phyloP scores from a whole-genome alignment of 1,140 invertebrate species.

The Chionoecetes opilio region DNA sequence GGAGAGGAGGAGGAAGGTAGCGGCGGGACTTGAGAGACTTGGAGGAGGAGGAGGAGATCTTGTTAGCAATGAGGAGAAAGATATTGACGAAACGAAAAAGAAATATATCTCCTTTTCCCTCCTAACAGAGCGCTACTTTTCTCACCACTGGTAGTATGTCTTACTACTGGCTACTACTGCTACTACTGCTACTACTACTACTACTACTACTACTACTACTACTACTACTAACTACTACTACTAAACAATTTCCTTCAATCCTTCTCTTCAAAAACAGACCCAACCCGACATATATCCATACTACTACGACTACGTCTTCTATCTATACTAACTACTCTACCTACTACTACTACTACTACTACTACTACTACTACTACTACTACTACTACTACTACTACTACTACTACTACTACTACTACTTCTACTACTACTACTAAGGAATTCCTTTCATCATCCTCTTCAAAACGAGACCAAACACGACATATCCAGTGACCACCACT shows the following conservation, averaged over 20 bases:
- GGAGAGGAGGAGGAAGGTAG: conserved; percentile 86
- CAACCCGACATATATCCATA: too few relatives aligned
- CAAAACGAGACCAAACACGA: too few relatives aligned
- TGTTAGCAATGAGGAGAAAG: conserved; percentile 97
- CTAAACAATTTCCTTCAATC: too few relatives aligned
- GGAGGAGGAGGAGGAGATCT: conserved; percentile 99
- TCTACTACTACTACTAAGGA: too few relatives aligned
- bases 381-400: too few relatives aligned
- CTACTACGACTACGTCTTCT: too few relatives aligned
- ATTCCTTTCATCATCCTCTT: too few relatives aligned
- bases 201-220: not conserved
- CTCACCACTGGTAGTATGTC: conserved; percentile 36
- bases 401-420: too few relatives aligned
- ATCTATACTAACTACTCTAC: not conserved
- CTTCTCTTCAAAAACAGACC: too few relatives aligned
- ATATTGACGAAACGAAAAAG: conserved; percentile 88
- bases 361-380: conserved; percentile 11
- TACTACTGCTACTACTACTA: not conserved
- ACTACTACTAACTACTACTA: not conserved
- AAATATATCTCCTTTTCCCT: conserved; percentile 84
- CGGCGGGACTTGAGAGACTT: conserved; percentile 95
- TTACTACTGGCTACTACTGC: not conserved
- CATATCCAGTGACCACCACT: too few relatives aligned
- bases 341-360: conserved; percentile 11
- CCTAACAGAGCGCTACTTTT: conserved; percentile 43